Evolutionary conservation across 1,140 invertebrate species (phyloP).

Genomic region (Drosophila cardini): DNA sequence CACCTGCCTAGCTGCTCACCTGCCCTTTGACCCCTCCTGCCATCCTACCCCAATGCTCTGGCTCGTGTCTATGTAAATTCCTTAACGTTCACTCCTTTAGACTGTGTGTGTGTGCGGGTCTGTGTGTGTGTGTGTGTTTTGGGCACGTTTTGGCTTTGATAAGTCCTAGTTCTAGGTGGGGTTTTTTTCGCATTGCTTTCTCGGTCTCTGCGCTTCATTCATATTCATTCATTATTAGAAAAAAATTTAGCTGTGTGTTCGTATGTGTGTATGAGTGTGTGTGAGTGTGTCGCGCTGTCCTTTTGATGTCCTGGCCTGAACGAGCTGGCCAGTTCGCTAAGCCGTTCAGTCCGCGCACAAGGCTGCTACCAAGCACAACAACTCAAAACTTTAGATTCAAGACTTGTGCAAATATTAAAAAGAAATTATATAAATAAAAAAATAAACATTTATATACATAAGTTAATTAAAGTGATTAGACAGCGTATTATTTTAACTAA

Average conservation of each 20-base stretch:
- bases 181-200: slow-evolving; percentile 26
- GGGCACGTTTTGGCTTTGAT: slow-evolving; percentile 82
- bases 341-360: slow-evolving; percentile 77
- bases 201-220: slow-evolving; percentile 65
- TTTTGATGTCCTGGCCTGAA: slow-evolving; percentile 67
- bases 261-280: slow-evolving; percentile 27
- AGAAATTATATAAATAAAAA: too few relatives aligned
- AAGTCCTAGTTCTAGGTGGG: slow-evolving; percentile 59
- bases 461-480: slow-evolving; percentile 10
- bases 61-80: slow-evolving; percentile 72
- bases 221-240: slow-evolving; percentile 84
- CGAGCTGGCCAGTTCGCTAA: slow-evolving; percentile 52
- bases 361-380: slow-evolving; percentile 66
- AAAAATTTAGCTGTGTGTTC: slow-evolving; percentile 65
- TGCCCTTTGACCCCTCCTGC: not conserved
- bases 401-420: slow-evolving; percentile 4
- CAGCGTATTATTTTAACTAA: slow-evolving; percentile 15
- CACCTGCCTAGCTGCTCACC: not conserved
- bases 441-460: slow-evolving; percentile 1
- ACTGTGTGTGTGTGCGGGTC: slow-evolving; percentile 30
- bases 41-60: slow-evolving; percentile 52
- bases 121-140: slow-evolving; percentile 69
- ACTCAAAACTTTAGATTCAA: slow-evolving; percentile 32
- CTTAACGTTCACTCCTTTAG: slow-evolving; percentile 21
- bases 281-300: slow-evolving; percentile 54